phyloP scores from a whole-genome alignment of 2,888 invertebrate genomes.

The Stenotaenia linearis region DNA sequence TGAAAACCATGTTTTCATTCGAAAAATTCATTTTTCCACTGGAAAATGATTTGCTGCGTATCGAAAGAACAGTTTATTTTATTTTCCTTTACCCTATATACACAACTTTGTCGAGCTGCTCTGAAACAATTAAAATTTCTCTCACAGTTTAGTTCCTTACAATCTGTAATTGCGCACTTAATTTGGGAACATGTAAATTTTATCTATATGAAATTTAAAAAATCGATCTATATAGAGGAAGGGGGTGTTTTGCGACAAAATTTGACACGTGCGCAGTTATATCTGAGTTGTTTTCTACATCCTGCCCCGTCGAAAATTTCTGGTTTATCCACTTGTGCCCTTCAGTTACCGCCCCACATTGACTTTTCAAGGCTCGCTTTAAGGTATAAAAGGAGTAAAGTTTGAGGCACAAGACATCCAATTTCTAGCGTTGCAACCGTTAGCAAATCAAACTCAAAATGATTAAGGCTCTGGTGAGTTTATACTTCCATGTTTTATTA shows the following conservation, averaged over 20 bases:
- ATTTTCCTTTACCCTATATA: not conserved
- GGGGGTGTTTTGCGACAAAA: not conserved
- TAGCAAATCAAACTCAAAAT: not conserved
- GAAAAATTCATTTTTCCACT: not conserved
- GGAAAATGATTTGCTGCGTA: not conserved
- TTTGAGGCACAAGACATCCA: not conserved
- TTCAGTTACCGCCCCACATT: constrained; percentile 20
- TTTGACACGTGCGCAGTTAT: not conserved
- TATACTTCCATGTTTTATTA: not conserved
- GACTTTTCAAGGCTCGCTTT: not conserved
- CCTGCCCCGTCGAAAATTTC: not conserved
- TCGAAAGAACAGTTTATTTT: too few species aligned
- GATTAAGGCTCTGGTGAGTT: not conserved
- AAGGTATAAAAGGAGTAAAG: not conserved
- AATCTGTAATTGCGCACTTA: not conserved
- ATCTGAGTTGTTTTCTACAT: not conserved
- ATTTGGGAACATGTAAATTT: not conserved
- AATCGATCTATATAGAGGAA: not conserved
- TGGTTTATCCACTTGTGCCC: constrained; percentile 14
- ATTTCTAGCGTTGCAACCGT: constrained; percentile 3
- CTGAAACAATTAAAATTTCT: not conserved
- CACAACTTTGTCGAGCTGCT: not conserved
- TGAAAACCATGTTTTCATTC: not conserved
- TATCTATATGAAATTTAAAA: not conserved
- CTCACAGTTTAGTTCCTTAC: not conserved